Conservation (phyloP, 2,888 invertebrate genomes). For the Lasioglossum calceatum region DNA sequence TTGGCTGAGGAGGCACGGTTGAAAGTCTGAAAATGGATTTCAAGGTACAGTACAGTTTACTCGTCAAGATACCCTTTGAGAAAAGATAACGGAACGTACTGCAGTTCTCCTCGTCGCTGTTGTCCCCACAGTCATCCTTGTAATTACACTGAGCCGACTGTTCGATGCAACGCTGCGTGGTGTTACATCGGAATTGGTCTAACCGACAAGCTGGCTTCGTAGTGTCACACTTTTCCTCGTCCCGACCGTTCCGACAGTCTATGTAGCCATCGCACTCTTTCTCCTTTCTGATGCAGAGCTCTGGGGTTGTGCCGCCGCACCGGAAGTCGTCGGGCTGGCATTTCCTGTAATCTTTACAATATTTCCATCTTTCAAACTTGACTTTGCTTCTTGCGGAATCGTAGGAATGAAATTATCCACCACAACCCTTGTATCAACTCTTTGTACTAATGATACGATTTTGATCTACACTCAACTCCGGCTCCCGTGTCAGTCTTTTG, state of each 20-base stretch:
- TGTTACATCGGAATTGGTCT: conserved; percentile 94
- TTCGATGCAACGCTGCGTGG: conserved; percentile 93
- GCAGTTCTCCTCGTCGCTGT: conserved; percentile 95
- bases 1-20: conserved; percentile 94
- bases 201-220: conserved; percentile 88
- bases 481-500: neutral
- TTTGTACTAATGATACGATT: neutral
- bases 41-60: neutral
- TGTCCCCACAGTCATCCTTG: conserved; percentile 95
- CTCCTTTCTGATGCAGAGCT: conserved; percentile 94
- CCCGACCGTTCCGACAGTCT: conserved; percentile 94
- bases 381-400: neutral
- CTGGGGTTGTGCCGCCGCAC: conserved; percentile 89
- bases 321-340: conserved; percentile 95
- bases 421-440: neutral
- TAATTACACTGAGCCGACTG: conserved; percentile 92
- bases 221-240: conserved; percentile 90
- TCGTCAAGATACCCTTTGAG: neutral
- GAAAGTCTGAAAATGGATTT: conserved; percentile 89
- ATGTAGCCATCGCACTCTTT: conserved; percentile 96
- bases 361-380: neutral
- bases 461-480: neutral
- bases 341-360: conserved; percentile 88
- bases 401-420: neutral
- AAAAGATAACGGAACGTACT: conserved; percentile 87